Percentiles rank a stretch among this genome's conserved stretches.
phyloP scores from a whole-genome alignment of 1,140 invertebrate species.

The Triops longicaudatus region DNA sequence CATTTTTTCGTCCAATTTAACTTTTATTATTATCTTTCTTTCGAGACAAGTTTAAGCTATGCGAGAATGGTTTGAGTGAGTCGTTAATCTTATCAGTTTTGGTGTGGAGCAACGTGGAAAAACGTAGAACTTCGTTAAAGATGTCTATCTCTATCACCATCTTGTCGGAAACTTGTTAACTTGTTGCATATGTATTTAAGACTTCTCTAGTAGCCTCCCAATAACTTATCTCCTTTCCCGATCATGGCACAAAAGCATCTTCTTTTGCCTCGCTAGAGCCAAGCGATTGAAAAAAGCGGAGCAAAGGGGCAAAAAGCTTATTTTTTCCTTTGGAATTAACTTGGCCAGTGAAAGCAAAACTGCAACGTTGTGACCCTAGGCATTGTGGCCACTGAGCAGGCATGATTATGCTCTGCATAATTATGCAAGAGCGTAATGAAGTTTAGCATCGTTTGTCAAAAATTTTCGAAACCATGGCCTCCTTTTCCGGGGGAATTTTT shows the following conservation, averaged over 20 bases:
- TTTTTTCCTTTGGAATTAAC: not conserved
- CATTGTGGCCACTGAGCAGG: not conserved
- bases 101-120: not conserved
- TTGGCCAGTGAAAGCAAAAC: not conserved
- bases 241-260: not conserved
- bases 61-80: not conserved
- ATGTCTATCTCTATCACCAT: not conserved
- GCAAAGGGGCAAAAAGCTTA: not conserved
- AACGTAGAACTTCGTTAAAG: not conserved
- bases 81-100: not conserved
- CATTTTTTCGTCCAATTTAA: not conserved
- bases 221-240: constrained; percentile 1
- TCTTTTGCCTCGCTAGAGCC: not conserved
- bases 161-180: constrained; percentile 12
- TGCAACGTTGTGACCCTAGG: not conserved
- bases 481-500: not conserved
- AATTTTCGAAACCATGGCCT: not conserved
- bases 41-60: too few species aligned
- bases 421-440: not conserved
- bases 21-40: too few species aligned
- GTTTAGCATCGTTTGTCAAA: constrained; percentile 7
- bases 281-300: not conserved
- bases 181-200: constrained; percentile 14
- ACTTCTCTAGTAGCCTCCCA: not conserved
- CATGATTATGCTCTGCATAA: not conserved